These are phyloP conservation scores for Dicyrtoma fusca DNA, from an alignment of 2,888 invertebrate species.

Conservation along the genomic window DNA sequence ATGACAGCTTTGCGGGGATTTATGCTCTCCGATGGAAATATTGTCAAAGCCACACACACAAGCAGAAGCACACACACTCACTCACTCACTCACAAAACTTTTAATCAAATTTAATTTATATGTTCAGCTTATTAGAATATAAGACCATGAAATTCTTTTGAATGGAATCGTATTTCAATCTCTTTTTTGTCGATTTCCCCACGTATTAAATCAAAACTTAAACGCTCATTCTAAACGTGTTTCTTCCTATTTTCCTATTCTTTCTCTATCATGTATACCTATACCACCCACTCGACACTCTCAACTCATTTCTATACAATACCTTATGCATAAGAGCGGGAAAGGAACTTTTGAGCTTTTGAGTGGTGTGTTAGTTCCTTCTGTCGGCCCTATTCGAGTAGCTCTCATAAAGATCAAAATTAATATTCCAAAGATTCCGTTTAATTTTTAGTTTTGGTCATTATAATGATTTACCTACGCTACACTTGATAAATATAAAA, in stretches of 20 bases:
- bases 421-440: no score
- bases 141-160: slow-evolving; percentile 23
- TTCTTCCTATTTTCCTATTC: neutral
- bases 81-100: no score
- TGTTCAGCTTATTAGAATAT: slow-evolving; percentile 15
- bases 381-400: neutral
- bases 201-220: slow-evolving; percentile 1
- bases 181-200: slow-evolving; percentile 1
- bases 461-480: no score
- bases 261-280: neutral
- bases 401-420: no score
- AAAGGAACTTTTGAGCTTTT: neutral
- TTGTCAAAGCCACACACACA: no score
- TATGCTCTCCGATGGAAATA: neutral
- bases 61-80: no score
- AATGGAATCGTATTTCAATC: neutral
- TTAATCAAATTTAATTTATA: slow-evolving; percentile 26
- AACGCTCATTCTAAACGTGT: neutral
- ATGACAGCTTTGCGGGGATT: slow-evolving; percentile 13
- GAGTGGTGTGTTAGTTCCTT: neutral
- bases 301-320: neutral
- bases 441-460: no score
- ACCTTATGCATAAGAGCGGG: no score
- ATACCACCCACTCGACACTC: neutral
- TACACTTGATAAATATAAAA: no score